phyloP scores from a whole-genome alignment of 2,797 vertebrate genomes.

The Cyprinodon diabolis region DNA sequence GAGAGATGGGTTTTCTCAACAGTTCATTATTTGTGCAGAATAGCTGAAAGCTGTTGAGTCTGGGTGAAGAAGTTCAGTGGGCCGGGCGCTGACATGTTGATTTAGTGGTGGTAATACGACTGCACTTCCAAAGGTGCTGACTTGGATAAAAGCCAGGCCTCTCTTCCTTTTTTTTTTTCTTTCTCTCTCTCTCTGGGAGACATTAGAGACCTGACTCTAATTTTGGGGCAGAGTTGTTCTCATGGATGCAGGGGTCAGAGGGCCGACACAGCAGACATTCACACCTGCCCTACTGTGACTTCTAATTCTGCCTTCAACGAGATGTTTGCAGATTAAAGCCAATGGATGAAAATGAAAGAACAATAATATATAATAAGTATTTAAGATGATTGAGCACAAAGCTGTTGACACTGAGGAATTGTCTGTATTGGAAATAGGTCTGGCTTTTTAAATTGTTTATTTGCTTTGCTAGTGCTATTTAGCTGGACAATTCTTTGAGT shows the following conservation, averaged over 20 bases:
- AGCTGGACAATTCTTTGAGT: no score
- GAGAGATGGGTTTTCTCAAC: conserved; percentile 70
- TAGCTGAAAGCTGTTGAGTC: conserved; percentile 74
- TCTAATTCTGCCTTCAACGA: conserved; percentile 46
- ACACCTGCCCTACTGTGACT: conserved; percentile 70
- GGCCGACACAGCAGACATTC: conserved; percentile 74
- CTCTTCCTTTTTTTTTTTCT: conserved; percentile 51
- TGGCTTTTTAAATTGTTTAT: not conserved
- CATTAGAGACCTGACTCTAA: conserved; percentile 75
- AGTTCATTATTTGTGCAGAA: conserved; percentile 76
- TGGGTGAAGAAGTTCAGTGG: conserved; percentile 79
- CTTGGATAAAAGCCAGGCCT: conserved; percentile 83
- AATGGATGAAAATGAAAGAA: not conserved
- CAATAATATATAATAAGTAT: not conserved
- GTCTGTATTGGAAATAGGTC: not conserved
- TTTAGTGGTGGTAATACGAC: conserved; percentile 83
- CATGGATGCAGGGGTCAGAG: conserved; percentile 58
- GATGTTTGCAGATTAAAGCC: conserved; percentile 11
- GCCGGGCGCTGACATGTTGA: conserved; percentile 84
- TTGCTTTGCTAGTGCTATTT: no score
- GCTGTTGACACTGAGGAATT: not conserved
- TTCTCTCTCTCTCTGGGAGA: conserved; percentile 64
- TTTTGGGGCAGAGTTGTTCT: conserved; percentile 70
- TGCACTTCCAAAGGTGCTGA: conserved; percentile 85
- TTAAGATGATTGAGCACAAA: no score